Conservation (phyloP, 2,888 invertebrate species). For the Ferrisia virgata region DNA sequence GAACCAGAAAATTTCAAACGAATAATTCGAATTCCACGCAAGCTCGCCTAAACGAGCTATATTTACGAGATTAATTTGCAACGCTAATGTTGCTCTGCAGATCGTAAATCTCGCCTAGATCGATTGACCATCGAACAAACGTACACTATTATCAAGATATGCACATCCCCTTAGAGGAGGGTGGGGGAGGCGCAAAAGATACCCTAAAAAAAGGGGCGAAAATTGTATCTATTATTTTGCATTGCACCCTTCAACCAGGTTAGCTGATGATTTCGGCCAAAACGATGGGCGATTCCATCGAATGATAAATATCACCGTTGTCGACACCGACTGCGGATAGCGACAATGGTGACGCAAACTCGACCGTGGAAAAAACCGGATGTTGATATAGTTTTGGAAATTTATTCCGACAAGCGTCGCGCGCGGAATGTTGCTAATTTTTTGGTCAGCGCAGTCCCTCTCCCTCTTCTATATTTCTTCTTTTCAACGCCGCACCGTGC, state of each 20-base stretch:
- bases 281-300: not conserved
- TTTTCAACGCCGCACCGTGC: no score
- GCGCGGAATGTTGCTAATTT: not conserved
- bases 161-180: no score
- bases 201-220: no score
- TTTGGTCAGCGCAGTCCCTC: not conserved
- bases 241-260: not conserved
- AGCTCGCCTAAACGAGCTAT: not conserved
- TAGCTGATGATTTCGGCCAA: not conserved
- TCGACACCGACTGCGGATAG: not conserved
- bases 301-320: not conserved
- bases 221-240: no score
- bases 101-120: not conserved
- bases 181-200: not conserved
- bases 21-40: not conserved
- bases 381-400: not conserved
- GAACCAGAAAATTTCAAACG: not conserved
- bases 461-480: no score
- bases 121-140: not conserved
- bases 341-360: not conserved
- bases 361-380: slow-evolving; percentile 7
- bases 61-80: slow-evolving; percentile 2
- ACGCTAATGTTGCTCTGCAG: not conserved
- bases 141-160: no score
- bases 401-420: slow-evolving; percentile 1